phyloP scores from a whole-genome alignment of 2,888 invertebrate genomes.

The Rotaria magnacalcarata region DNA sequence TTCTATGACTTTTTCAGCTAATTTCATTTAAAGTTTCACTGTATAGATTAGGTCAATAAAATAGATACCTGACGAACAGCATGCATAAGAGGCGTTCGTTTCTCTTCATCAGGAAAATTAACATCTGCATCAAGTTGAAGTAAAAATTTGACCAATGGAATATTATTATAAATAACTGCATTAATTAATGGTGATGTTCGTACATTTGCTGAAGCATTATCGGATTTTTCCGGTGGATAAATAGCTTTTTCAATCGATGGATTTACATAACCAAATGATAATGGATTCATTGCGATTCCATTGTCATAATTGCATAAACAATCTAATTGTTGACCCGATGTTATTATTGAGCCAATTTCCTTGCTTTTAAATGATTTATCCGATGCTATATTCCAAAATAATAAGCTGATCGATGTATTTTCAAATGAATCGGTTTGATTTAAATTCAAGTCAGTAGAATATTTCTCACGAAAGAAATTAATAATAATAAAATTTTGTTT shows the following conservation, averaged over 20 bases:
- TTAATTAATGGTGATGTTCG: constrained; percentile 33
- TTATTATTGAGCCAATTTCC: not conserved
- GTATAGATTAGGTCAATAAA: no score
- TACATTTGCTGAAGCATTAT: not conserved
- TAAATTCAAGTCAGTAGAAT: not conserved
- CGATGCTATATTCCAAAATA: not conserved
- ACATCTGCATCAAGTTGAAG: not conserved
- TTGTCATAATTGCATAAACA: constrained; percentile 30
- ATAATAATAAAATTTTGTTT: constrained; percentile 9
- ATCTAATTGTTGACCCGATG: not conserved
- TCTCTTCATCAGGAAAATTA: constrained; percentile 59
- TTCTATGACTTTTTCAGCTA: no score
- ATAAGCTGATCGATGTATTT: not conserved
- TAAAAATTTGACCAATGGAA: not conserved
- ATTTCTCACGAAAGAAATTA: not conserved
- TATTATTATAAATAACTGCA: constrained; percentile 16
- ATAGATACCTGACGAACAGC: constrained; percentile 53
- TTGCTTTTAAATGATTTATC: not conserved
- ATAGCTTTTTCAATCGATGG: not conserved
- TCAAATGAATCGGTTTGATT: not conserved
- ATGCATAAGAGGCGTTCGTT: constrained; percentile 62
- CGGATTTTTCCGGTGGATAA: not conserved
- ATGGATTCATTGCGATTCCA: constrained; percentile 12
- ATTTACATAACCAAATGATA: constrained; percentile 25
- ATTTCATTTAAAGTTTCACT: no score